Evolutionary conservation across 2,888 invertebrate genomes (phyloP).

Genomic region (Folsomia candida): DNA sequence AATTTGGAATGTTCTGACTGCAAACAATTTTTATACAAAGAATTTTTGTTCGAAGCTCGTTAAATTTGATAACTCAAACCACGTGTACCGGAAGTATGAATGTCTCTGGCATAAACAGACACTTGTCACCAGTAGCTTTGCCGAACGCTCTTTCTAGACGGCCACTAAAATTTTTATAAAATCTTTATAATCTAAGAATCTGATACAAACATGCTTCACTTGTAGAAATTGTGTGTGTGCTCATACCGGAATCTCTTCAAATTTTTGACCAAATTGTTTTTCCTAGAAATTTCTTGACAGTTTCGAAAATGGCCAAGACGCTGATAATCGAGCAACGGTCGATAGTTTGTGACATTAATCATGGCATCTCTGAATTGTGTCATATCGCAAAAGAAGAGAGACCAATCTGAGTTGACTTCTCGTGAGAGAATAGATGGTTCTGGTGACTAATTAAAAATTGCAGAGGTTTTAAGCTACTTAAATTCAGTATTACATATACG

Average conservation of each 20-base stretch:
- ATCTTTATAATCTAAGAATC: too few relatives aligned
- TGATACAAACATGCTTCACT: too few relatives aligned
- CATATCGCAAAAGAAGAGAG: constrained; percentile 63
- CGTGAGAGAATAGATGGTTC: too few relatives aligned
- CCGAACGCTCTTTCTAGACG: constrained; percentile 42
- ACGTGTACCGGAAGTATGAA: constrained; percentile 61
- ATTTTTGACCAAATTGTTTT: constrained; percentile 62
- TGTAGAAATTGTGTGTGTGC: too few relatives aligned
- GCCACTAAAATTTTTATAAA: too few relatives aligned
- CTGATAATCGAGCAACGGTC: constrained; percentile 58
- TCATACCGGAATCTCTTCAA: constrained; percentile 56
- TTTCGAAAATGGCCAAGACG: constrained; percentile 63
- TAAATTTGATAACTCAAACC: not conserved
- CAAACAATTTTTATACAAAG: constrained; percentile 30
- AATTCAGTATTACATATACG: too few relatives aligned
- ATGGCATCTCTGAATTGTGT: constrained; percentile 57
- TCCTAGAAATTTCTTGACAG: constrained; percentile 63
- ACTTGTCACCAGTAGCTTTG: constrained; percentile 56
- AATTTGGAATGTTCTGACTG: constrained; percentile 63
- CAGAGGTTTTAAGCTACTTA: too few relatives aligned
- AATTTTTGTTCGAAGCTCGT: too few relatives aligned
- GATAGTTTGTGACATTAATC: constrained; percentile 54
- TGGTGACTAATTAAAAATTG: constrained; percentile 7
- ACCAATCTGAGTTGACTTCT: constrained; percentile 58
- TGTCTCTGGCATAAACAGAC: constrained; percentile 62